Base-by-base conservation (phyloP, 2,113 vertebrate species). In the Dicrurus megarhynchus region DNA sequence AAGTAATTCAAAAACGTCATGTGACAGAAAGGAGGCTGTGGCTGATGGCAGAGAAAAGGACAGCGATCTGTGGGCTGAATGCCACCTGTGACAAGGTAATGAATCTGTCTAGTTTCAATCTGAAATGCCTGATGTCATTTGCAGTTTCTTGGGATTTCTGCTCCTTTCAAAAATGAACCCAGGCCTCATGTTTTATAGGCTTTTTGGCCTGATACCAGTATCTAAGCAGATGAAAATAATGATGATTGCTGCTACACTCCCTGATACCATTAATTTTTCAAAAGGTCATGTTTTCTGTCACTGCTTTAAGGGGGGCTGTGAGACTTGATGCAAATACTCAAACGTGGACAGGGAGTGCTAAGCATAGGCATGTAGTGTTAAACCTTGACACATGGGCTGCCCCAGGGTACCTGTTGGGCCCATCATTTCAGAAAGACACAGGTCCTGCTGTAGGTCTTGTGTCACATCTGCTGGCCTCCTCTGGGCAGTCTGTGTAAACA, bases 311-410 rank as follows among this genome's bases (percentile, higher is more conserved):
- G 23, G 7, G 32, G 21, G 24, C 24, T 21, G 27, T 32, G 32
- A 59, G 46, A 30, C 42, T 70, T 18, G 7, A 12, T 71, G 13
- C 28, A 71, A 65, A 35, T 76, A 16, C 30, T 83, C 27, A 52
- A 8, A 52, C 7, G 14, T 6, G 24, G 24, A 35, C 11, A 53
- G 21, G 12, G 26, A 60, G 23, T 46, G 39, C 33, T 74, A 65
- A 73, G n/a, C 12, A 19, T 4, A 26, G 15, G 8, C 20, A 55
- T 12, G 24, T 16, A 44, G 28, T 19, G 3, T 80, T 63, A 57
- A 84, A 63, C 20, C 9, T 46, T 59, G 46, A 69, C 11, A 22
- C 0, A 0, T 35, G 26, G 47, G 8, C 7, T 73, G 28, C 12
- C 16, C 24, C 18, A 18, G 24, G 6, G 21, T 42, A 9, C 3